Evolutionary conservation across 2,797 vertebrate species (phyloP).

Genomic region (Platyrinchus mystaceus): DNA sequence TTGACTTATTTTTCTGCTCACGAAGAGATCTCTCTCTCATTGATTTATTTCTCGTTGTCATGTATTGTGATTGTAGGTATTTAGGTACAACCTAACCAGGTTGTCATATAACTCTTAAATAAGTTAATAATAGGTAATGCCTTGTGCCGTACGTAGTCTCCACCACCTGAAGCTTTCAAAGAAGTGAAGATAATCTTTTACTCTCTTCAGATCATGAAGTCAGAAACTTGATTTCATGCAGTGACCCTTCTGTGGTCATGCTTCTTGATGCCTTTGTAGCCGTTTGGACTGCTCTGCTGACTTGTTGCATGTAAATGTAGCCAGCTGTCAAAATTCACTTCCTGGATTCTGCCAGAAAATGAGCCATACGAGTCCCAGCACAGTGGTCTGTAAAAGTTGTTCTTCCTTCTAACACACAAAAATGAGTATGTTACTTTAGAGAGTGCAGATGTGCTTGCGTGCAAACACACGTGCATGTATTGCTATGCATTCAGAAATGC

Average conservation of each 20-base stretch:
- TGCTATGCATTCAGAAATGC: accelerated
- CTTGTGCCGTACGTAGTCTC: not conserved
- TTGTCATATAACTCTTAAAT: not conserved
- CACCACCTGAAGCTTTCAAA: not conserved
- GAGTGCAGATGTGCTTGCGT: not conserved
- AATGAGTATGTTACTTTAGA: not conserved
- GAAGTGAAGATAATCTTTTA: not conserved
- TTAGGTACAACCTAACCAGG: not conserved
- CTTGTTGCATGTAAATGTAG: not conserved
- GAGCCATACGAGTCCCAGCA: not conserved
- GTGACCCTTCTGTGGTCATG: not conserved
- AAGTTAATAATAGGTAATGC: not conserved
- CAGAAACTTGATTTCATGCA: not conserved
- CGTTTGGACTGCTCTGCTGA: not conserved
- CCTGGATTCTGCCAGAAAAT: not conserved
- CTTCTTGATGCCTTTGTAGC: not conserved
- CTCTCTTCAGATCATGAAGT: not conserved
- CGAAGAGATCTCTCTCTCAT: not conserved
- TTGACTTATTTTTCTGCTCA: not conserved
- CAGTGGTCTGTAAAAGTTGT: not conserved
- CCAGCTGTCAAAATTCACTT: not conserved
- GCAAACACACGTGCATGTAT: accelerated
- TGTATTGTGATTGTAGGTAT: not conserved
- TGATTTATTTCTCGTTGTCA: not conserved
- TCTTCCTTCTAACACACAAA: not conserved